Base-by-base conservation (phyloP, 2,797 vertebrate species). In the Meda fulgida region DNA sequence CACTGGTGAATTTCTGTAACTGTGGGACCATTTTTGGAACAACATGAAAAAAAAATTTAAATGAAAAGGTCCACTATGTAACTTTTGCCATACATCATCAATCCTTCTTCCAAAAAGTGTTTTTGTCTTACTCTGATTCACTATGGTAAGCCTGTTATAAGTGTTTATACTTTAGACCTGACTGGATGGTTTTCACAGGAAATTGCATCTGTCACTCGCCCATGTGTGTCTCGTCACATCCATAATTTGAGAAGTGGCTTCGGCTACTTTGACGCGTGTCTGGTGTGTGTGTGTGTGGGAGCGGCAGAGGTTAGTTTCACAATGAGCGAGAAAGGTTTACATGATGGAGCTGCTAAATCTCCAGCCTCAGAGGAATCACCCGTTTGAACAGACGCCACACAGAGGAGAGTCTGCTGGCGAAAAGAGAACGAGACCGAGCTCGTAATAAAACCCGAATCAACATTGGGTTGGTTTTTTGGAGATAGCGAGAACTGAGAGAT, bases 1-100 rank as follows among this genome's bases (percentile, higher is more conserved):
- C 91, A 96, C 92, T 93, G 92, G 96, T 98, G 97, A 99, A 96
- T 96, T 94, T 94, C 89, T 19, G 1, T 78, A 58, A 53, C 51
- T 38, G 60, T 38, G 21, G 11, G 34, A 65, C 26, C 36, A 65
- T 48, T 65, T 51, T 23, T 46, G 29, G 21, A 76, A 66, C 26
- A 55, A 65, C n/a, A 43, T 53, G 4, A 71, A 81, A 75, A 48
- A 19, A 7, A 51, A 23, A 46, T 36, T 16, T 1, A n/a, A 40
- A 60, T 18, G 7, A 1, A 55, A 55, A 14, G 63, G 14, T 31
- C 29, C 63, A 65, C 29, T 31, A 31, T 31, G 26, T 18, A 65
- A 65, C 63, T 65, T 65, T 63, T 65, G 14, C 31, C 48, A 63
- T 16, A 63, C 26, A 29, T 13, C n/a, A 63, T 65, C 29, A 65